A percentile compares a stretch with the other conserved stretches of the same genome.
phyloP scores from a whole-genome alignment of 1,140 invertebrate genomes.

The Euura lappo region DNA sequence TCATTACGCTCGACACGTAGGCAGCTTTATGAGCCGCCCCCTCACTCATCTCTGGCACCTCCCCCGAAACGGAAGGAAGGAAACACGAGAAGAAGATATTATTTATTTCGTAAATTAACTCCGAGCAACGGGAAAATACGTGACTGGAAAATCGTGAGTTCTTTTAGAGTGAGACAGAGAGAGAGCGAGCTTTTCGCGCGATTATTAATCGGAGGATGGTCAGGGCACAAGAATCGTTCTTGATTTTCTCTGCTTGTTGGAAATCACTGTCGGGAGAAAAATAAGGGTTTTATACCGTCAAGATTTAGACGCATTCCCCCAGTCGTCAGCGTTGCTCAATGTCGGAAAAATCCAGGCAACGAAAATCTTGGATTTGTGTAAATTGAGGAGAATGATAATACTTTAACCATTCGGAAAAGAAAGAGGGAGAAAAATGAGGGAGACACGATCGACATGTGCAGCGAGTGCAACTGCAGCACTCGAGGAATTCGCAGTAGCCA shows the following conservation, averaged over 20 bases:
- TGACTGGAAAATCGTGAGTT: slow-evolving; percentile 52
- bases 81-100: slow-evolving; percentile 53
- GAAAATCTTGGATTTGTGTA: too few species aligned
- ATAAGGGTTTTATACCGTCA: too few species aligned
- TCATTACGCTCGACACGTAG: slow-evolving; percentile 62
- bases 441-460: too few species aligned
- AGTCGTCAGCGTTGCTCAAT: too few species aligned
- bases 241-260: too few species aligned
- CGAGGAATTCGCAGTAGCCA: too few species aligned
- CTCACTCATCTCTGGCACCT: slow-evolving; percentile 12
- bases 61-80: slow-evolving; percentile 22
- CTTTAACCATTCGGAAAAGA: slow-evolving; percentile 23
- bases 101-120: slow-evolving; percentile 57
- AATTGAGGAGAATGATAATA: too few species aligned
- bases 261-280: too few species aligned
- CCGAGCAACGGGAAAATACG: slow-evolving; percentile 38
- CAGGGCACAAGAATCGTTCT: not conserved
- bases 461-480: too few species aligned
- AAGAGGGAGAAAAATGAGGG: too few species aligned
- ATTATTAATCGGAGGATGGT: slow-evolving; percentile 47
- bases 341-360: too few species aligned
- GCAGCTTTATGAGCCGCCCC: slow-evolving; percentile 55
- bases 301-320: too few species aligned
- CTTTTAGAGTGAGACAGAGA: slow-evolving; percentile 26
- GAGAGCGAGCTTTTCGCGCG: slow-evolving; percentile 40